Base-by-base conservation (phyloP, 2,113 vertebrate species). In the Cyanoliseus patagonus region DNA sequence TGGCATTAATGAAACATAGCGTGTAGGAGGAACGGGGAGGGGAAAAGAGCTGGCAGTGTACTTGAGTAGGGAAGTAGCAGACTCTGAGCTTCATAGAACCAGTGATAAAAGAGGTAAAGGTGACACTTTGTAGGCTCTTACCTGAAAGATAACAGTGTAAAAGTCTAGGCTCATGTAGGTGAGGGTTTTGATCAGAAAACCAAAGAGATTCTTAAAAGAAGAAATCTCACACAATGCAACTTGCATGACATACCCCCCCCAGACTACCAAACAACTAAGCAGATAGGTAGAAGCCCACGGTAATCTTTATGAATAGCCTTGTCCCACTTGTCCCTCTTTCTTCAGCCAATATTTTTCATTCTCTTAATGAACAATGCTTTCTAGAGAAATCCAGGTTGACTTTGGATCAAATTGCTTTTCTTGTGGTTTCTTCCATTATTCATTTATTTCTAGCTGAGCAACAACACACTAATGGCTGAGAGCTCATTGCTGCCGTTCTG, bases 171-270 rank as follows among this genome's bases (percentile, higher is more conserved):
- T 88, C 6, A 46, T 41, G 3, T 68, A 11, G 4, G 11, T 41
- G 15, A 1, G 33, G 4, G 7, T 18, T 76, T 74, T 72, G 44
- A 14, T n/a, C 23, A 35, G 15, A 35, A 67, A 88, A 78, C 7
- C 17, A 82, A 74, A 63, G 23, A 8, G 5, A 42, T 83, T 86
- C 42, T 55, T 92, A 8, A 83, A 77, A 69, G 55, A 59, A n/a
- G 31, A 82, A 37, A 11, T 5, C 0, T 0, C 4, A 12, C 7
- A 4, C 14, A 52, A 3, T 0, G 0, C 19, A 90, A 6, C 31
- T 69, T 52, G 35, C 2, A 2, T 53, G 47, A 25, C 64, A 31
- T 14, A n/a, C 3, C 35, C 20, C 62, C 17, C 13, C 20, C 16
- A 44, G 66, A 49, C 27, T 74, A 17, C 27, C 11, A 30, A 77